Evolutionary conservation across 2,797 vertebrate genomes (phyloP).

Genomic region (Podargus strigoides): DNA sequence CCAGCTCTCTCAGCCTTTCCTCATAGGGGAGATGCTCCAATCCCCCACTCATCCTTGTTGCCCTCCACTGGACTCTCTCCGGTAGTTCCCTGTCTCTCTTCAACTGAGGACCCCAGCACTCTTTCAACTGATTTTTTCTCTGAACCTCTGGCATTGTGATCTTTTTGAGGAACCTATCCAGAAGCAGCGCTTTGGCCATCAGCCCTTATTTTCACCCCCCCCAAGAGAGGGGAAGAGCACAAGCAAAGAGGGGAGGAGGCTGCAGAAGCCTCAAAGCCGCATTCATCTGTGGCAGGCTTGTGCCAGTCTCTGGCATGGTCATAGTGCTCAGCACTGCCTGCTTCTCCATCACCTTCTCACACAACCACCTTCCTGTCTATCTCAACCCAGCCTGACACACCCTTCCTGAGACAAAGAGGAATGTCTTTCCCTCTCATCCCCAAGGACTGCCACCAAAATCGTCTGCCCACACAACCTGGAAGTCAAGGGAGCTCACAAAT

Average conservation of each 20-base stretch:
- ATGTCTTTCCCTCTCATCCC: not conserved
- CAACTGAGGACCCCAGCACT: too few relatives aligned
- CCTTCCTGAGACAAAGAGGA: not conserved
- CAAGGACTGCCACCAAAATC: not conserved
- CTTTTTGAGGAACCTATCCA: accelerated
- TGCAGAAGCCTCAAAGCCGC: not conserved
- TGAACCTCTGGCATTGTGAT: not conserved
- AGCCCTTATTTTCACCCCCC: not conserved
- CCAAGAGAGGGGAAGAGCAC: not conserved
- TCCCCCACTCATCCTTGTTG: too few relatives aligned
- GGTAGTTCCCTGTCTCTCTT: too few relatives aligned
- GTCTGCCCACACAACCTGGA: not conserved
- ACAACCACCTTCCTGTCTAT: too few relatives aligned
- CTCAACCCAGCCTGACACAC: not conserved
- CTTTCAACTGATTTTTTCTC: not conserved
- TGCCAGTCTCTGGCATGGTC: accelerated
- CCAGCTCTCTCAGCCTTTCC: too few relatives aligned
- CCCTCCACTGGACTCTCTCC: too few relatives aligned
- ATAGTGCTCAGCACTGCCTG: not conserved
- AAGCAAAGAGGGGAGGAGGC: not conserved
- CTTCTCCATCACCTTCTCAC: not conserved
- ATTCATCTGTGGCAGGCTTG: not conserved
- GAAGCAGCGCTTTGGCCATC: not conserved
- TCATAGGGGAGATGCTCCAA: too few relatives aligned
- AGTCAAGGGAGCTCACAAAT: not conserved